Evolutionary conservation across 2,113 vertebrate species (phyloP).

Genomic region (Anguilla rostrata): DNA sequence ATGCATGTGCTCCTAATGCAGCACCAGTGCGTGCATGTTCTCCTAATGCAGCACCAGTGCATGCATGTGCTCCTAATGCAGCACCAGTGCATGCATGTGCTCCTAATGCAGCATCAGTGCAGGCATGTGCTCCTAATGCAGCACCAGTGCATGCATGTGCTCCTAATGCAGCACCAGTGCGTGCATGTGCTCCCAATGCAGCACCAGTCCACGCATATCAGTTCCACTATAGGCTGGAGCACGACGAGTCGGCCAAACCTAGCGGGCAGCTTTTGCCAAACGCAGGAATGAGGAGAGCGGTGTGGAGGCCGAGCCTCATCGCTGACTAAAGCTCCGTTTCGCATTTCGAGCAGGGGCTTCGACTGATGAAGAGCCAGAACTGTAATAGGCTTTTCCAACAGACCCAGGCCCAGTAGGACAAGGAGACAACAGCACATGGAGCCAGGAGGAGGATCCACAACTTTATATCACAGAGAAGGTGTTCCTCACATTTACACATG

Average conservation of each 20-base stretch:
- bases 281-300: neutral
- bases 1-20: no score
- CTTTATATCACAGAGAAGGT: slow-evolving; percentile 48
- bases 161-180: no score
- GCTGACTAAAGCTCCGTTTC: neutral
- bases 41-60: no score
- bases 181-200: no score
- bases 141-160: no score
- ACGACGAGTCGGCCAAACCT: neutral
- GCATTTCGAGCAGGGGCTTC: slow-evolving; percentile 32
- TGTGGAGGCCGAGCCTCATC: neutral
- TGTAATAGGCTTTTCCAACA: slow-evolving; percentile 53
- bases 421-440: slow-evolving; percentile 39
- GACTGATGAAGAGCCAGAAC: slow-evolving; percentile 59
- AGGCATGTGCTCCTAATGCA: no score
- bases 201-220: neutral
- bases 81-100: no score
- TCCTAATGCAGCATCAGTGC: no score
- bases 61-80: no score
- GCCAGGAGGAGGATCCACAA: slow-evolving; percentile 48
- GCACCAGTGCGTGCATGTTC: no score
- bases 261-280: neutral
- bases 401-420: slow-evolving; percentile 43
- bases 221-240: neutral
- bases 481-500: slow-evolving; percentile 29